These are phyloP conservation scores for Subanguina moxae DNA, from an alignment of 1,140 invertebrate species.

Conservation along the genomic window DNA sequence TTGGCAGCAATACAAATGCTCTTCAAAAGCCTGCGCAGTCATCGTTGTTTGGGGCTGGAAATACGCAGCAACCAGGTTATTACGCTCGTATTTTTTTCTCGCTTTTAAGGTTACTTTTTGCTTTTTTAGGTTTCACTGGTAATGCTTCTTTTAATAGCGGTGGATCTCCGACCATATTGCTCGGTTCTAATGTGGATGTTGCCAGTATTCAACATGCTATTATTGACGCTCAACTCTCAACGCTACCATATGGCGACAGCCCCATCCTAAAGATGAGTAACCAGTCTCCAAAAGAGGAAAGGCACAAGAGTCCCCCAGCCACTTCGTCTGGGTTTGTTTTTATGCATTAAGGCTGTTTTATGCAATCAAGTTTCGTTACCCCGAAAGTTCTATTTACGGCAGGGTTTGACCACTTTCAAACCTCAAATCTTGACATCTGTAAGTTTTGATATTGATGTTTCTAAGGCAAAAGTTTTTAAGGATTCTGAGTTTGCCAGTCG, in stretches of 20 bases:
- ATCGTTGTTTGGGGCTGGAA: not conserved
- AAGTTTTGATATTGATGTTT: too few species aligned
- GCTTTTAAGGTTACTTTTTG: not conserved
- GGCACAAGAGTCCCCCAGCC: slow-evolving; percentile 8
- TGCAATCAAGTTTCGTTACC: too few species aligned
- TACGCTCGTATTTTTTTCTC: not conserved
- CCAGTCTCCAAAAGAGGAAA: slow-evolving; percentile 17
- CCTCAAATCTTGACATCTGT: too few species aligned
- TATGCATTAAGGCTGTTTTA: too few species aligned
- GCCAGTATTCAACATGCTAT: slow-evolving; percentile 30
- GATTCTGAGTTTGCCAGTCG: too few species aligned
- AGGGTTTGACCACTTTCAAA: too few species aligned
- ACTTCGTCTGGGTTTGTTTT: slow-evolving; percentile 1
- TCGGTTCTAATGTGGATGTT: slow-evolving; percentile 26
- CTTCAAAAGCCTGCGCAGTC: not conserved
- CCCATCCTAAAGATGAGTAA: slow-evolving; percentile 20
- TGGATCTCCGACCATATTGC: slow-evolving; percentile 16
- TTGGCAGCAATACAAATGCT: not conserved
- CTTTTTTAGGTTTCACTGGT: slow-evolving; percentile 2
- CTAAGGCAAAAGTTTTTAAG: too few species aligned
- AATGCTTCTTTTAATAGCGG: not conserved
- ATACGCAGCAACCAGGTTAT: not conserved
- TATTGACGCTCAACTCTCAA: slow-evolving; percentile 36
- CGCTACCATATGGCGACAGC: slow-evolving; percentile 40
- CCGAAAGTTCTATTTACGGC: too few species aligned